Evolutionary conservation across 2,113 vertebrate genomes (phyloP).

Genomic region (Catagonus wagneri): DNA sequence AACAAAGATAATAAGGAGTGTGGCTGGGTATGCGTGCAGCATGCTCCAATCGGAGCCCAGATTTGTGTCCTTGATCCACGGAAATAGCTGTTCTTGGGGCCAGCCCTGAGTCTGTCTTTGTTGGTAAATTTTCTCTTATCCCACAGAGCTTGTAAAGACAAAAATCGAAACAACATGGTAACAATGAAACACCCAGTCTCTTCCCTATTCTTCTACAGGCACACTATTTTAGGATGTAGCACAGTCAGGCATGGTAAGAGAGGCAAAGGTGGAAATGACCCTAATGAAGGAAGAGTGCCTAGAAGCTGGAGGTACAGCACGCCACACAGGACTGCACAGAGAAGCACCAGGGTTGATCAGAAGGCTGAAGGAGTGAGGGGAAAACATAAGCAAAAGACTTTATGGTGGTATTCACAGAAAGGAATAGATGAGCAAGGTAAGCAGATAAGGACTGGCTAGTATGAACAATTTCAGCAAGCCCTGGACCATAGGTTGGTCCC

Average conservation of each 20-base stretch:
- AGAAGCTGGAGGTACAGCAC: not conserved
- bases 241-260: not conserved
- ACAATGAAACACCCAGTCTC: not conserved
- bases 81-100: not conserved
- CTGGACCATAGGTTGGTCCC: too few relatives aligned
- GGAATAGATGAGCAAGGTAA: not conserved
- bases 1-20: not conserved
- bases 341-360: not conserved
- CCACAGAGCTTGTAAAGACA: not conserved
- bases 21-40: not conserved
- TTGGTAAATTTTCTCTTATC: not conserved
- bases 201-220: not conserved
- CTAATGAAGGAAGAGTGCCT: not conserved
- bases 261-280: not conserved
- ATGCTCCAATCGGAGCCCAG: too few relatives aligned
- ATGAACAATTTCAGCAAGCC: not conserved
- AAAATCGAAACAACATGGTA: not conserved
- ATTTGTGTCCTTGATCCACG: not conserved
- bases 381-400: not conserved
- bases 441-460: not conserved
- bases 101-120: not conserved
- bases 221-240: not conserved
- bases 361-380: not conserved
- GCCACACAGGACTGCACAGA: accelerated
- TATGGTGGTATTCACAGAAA: not conserved